Evolutionary conservation across 2,113 vertebrate genomes (phyloP), one percentile per base, ranked within the genome.

Genomic region (Aegithalos caudatus): DNA sequence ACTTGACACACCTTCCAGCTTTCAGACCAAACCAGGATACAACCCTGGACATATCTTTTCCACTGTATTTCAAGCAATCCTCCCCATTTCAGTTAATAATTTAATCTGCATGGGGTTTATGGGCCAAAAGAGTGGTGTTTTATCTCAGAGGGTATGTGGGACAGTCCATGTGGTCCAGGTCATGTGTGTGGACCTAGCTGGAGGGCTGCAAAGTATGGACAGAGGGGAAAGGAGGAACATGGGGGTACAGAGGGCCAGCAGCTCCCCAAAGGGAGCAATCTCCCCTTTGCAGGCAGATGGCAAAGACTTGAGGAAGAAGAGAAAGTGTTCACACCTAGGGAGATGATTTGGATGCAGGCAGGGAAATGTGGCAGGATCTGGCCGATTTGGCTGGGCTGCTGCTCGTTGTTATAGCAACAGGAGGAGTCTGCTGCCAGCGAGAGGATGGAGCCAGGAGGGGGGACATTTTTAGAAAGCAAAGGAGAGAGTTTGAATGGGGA

Each of bases 391-490:
- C 88, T 38, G 1, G 76, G 90, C 90, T 96, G 95, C 66, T 86
- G 94, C 94, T 93, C 4, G 94, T 96, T 83, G 95, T 92, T 90
- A 95, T 94, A 66, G 96, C 92, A 96, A 95, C 96, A 28, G 76
- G 79, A 90, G 82, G 86, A 94, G 56, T 4, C 79, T 81, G 88
- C 79, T 92, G 79, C 13, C 88, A 92, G 88, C 28, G 2, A 58
- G 81, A 70, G 79, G 62, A 74, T 60, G 87, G 72, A 94, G 76
- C 12, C 0, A 70, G 65, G 24, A 29, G 25, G 35, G 58, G 51
- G 60, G 11, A 56, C n/a, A 22, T 44, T 85, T 93, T 86, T 35
- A 73, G 86, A 77, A 83, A 81, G 88, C 58, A 83, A 69, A 79
- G 61, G 48, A 47, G 7, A 37, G 54, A 66, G 44, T 58, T 51